phyloP scores from a whole-genome alignment of 2,888 invertebrate species.

The Agapetus fuscipes region DNA sequence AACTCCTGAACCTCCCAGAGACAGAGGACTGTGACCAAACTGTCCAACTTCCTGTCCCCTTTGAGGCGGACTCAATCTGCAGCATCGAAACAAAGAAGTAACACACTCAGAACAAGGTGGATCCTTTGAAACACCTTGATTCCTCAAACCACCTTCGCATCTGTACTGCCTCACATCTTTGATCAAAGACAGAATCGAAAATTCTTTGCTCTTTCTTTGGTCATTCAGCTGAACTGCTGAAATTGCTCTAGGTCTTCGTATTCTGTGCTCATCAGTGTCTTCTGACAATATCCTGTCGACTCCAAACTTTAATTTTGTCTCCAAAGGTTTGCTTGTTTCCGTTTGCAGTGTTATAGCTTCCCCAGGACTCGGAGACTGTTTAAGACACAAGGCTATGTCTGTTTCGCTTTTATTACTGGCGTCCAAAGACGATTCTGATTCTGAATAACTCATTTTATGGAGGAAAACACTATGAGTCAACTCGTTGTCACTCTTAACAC shows the following conservation, averaged over 20 bases:
- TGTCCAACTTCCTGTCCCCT: not conserved
- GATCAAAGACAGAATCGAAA: slow-evolving; percentile 19
- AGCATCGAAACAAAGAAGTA: slow-evolving; percentile 53
- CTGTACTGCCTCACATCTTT: slow-evolving; percentile 13
- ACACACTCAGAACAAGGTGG: slow-evolving; percentile 54
- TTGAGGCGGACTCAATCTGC: slow-evolving; percentile 31
- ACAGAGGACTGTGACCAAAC: not conserved
- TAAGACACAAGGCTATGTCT: not conserved
- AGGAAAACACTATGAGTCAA: no score
- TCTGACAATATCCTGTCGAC: slow-evolving; percentile 58
- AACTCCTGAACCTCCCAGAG: not conserved
- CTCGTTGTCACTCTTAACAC: no score
- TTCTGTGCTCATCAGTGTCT: slow-evolving; percentile 25
- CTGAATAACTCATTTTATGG: not conserved
- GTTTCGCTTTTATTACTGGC: not conserved
- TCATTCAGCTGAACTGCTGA: slow-evolving; percentile 1
- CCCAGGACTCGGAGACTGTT: no score
- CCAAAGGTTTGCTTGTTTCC: no score
- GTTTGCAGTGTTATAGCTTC: no score
- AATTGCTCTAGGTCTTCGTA: slow-evolving; percentile 13
- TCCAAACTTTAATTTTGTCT: slow-evolving; percentile 57
- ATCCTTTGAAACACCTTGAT: slow-evolving; percentile 24
- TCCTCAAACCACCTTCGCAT: slow-evolving; percentile 9
- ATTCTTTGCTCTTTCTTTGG: slow-evolving; percentile 12
- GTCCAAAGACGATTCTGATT: not conserved